These are phyloP conservation scores for Haliclona indistincta DNA, from an alignment of 37 sponge, comb jelly and placozoan genomes.

Conservation along the genomic window DNA sequence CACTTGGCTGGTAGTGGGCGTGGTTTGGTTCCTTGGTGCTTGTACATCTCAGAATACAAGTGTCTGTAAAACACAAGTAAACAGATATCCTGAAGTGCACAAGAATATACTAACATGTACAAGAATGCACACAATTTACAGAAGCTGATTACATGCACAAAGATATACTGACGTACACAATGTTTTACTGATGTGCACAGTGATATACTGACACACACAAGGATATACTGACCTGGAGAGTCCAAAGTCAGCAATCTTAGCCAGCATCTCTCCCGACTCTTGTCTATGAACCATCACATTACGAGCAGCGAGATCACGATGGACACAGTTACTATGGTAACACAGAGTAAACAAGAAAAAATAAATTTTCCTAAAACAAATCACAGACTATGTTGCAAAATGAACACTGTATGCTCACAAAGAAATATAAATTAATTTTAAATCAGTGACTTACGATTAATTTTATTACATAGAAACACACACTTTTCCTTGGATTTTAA, in stretches of 20 bases:
- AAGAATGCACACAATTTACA: background rate
- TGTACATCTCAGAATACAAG: conserved; percentile 81
- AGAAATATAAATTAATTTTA: too few species aligned
- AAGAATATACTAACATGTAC: background rate
- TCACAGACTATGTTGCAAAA: too few species aligned
- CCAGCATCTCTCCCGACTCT: conserved; percentile 29
- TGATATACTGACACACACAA: conserved; percentile 9
- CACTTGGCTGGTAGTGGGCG: conserved; percentile 89
- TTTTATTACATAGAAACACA: too few species aligned
- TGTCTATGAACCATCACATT: conserved; percentile 73
- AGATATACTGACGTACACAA: background rate
- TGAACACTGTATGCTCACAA: too few species aligned
- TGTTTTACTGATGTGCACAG: conserved; percentile 5
- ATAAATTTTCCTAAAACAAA: too few species aligned
- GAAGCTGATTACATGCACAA: background rate
- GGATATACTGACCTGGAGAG: conserved; percentile 64
- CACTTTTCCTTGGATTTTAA: too few species aligned
- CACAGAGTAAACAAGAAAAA: too few species aligned
- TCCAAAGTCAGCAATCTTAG: conserved; percentile 89
- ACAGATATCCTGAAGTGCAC: background rate
- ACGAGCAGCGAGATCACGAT: conserved; percentile 85
- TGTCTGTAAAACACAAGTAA: too few species aligned
- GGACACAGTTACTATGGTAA: conserved; percentile 66
- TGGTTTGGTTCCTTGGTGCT: conserved; percentile 62
- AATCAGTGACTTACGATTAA: too few species aligned